A percentile compares a stretch with the other conserved stretches of the same genome.
Evolutionary conservation across 2,888 invertebrate genomes (phyloP).

Genomic region (Synanthedon vespiformis): DNA sequence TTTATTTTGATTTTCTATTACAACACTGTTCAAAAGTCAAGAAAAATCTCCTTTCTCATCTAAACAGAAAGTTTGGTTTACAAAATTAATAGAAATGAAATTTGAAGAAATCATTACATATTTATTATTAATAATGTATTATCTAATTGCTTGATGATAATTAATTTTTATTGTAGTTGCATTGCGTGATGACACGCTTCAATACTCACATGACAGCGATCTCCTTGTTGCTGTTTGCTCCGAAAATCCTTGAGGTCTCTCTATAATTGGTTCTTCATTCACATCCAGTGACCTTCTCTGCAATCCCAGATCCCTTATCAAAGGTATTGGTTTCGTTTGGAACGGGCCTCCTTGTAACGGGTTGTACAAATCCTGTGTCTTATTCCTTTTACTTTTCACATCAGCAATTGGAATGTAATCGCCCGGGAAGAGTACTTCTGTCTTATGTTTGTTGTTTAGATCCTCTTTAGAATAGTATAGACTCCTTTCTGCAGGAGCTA

Average conservation of each 20-base stretch:
- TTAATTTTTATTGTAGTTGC: neutral
- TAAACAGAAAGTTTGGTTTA: too few species aligned
- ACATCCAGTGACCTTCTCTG: conserved; percentile 43
- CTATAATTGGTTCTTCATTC: conserved; percentile 35
- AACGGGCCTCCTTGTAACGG: conserved; percentile 24
- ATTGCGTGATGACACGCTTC: neutral
- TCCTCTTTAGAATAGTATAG: conserved; percentile 39
- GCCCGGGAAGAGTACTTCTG: conserved; percentile 58
- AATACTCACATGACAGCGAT: conserved; percentile 52
- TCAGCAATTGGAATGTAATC: conserved; percentile 62
- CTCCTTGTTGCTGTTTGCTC: conserved; percentile 42
- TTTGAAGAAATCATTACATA: neutral
- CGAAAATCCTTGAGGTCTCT: conserved; percentile 38
- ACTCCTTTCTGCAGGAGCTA: conserved; percentile 31
- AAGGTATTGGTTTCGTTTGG: conserved; percentile 46
- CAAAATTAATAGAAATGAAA: too few species aligned
- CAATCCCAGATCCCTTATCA: conserved; percentile 41
- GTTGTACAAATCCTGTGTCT: conserved; percentile 18
- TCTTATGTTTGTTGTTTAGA: conserved; percentile 34
- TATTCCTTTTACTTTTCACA: conserved; percentile 45
- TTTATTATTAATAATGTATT: neutral
- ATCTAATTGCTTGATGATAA: neutral
- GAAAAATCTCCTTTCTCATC: too few species aligned
- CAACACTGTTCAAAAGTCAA: too few species aligned
- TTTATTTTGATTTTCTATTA: too few species aligned